These are phyloP conservation scores for Nemotelus pantherinus DNA, from an alignment of 2,888 invertebrate genomes.

Conservation along the genomic window DNA sequence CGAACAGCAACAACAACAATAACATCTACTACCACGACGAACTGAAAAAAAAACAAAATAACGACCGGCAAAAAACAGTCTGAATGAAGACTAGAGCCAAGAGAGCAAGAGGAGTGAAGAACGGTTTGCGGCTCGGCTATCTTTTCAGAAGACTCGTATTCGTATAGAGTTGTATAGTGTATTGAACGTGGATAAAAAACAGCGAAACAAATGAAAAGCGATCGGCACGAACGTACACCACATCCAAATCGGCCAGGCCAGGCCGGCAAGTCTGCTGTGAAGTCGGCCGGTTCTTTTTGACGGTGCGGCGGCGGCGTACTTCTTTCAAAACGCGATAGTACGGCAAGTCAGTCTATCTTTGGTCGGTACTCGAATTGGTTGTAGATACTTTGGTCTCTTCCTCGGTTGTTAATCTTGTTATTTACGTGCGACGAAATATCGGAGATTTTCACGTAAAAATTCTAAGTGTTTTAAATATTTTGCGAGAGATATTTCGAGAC, in stretches of 20 bases:
- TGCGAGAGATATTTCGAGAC: too few relatives aligned
- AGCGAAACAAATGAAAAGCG: conserved; percentile 23
- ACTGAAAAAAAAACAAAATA: too few relatives aligned
- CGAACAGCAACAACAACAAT: too few relatives aligned
- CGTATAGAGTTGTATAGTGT: too few relatives aligned
- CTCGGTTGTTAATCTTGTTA: not conserved
- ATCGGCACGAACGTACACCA: not conserved
- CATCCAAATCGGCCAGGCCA: not conserved
- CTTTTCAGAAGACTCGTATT: too few relatives aligned
- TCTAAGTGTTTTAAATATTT: not conserved
- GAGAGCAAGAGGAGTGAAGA: too few relatives aligned
- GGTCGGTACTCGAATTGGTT: conserved; percentile 26
- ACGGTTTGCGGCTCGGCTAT: too few relatives aligned
- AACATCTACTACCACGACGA: too few relatives aligned
- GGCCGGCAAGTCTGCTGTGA: conserved; percentile 38
- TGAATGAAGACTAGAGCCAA: too few relatives aligned
- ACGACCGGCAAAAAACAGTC: too few relatives aligned
- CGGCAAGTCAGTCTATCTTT: conserved; percentile 29
- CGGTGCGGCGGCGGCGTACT: conserved; percentile 31
- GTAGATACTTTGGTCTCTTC: not conserved
- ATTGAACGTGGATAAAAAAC: not conserved
- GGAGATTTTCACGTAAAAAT: not conserved
- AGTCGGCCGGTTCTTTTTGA: conserved; percentile 20
- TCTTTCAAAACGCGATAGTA: conserved; percentile 35
- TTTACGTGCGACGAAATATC: not conserved